These are phyloP conservation scores for Riptortus pedestris DNA, from an alignment of 1,140 invertebrate genomes.

Conservation along the genomic window DNA sequence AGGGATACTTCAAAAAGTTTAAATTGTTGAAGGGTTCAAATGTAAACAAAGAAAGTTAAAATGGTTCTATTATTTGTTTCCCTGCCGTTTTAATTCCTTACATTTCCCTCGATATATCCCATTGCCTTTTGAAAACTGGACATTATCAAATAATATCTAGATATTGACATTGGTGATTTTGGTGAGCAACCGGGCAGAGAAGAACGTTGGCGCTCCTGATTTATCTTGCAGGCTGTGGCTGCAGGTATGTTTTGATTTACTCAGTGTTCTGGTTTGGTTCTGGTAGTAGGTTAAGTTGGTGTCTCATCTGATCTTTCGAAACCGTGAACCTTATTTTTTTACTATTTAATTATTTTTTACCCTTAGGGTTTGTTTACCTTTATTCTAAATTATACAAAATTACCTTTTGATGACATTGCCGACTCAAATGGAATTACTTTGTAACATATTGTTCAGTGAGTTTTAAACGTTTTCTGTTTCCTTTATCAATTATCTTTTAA, in stretches of 20 bases:
- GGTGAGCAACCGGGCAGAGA: too few species aligned
- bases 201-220: too few species aligned
- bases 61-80: too few species aligned
- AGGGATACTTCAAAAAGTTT: constrained; percentile 77
- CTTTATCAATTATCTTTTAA: too few species aligned
- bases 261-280: neutral
- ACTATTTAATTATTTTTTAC: neutral
- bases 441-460: neutral
- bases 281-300: neutral
- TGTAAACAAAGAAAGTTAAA: neutral
- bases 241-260: constrained; percentile 14
- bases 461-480: too few species aligned
- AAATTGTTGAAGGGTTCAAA: constrained; percentile 60
- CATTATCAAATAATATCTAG: too few species aligned
- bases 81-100: too few species aligned
- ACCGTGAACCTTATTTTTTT: neutral
- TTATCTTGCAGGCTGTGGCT: neutral
- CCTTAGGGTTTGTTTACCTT: neutral
- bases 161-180: too few species aligned
- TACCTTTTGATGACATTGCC: neutral
- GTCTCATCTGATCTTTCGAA: neutral
- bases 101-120: too few species aligned
- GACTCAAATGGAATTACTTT: neutral
- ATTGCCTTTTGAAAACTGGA: too few species aligned
- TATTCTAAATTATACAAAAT: neutral